Evolutionary conservation across 30 jellyfish, hydroid and myxozoan species (phyloP).

Genomic region (Clytia hemisphaerica): DNA sequence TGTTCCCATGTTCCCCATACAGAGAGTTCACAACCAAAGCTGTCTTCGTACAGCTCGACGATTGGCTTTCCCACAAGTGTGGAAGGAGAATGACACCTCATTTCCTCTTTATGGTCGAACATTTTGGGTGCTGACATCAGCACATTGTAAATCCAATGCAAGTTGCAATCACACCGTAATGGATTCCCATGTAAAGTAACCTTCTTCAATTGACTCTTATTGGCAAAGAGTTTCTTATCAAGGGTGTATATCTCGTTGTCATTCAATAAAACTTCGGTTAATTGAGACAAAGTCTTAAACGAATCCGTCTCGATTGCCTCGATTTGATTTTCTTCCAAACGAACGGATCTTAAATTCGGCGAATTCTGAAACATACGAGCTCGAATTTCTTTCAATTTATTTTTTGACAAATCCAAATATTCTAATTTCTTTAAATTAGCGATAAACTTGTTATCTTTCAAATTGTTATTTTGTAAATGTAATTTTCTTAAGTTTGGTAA

Average conservation of each 20-base stretch:
- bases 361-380: slow-evolving; percentile 41
- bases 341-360: slow-evolving; percentile 31
- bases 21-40: slow-evolving; percentile 50
- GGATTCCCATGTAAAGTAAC: slow-evolving; percentile 69
- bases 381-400: slow-evolving; percentile 32
- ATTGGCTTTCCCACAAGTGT: slow-evolving; percentile 41
- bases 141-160: slow-evolving; percentile 62
- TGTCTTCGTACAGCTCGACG: slow-evolving; percentile 17
- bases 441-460: slow-evolving; percentile 18
- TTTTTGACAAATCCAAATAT: slow-evolving; percentile 53
- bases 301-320: slow-evolving; percentile 45
- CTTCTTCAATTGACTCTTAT: slow-evolving; percentile 28
- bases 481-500: slow-evolving; percentile 37
- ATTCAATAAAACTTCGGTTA: slow-evolving; percentile 59
- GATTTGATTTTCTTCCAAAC: slow-evolving; percentile 53
- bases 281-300: slow-evolving; percentile 36
- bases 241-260: slow-evolving; percentile 54
- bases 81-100: slow-evolving; percentile 53
- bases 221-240: slow-evolving; percentile 17
- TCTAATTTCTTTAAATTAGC: slow-evolving; percentile 31
- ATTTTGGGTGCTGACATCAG: neutral
- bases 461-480: slow-evolving; percentile 50
- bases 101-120: slow-evolving; percentile 43
- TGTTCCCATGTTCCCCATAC: slow-evolving; percentile 88
- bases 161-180: slow-evolving; percentile 64